phyloP scores from a whole-genome alignment of 2,888 invertebrate species.

The Ferdinandea cuprea region DNA sequence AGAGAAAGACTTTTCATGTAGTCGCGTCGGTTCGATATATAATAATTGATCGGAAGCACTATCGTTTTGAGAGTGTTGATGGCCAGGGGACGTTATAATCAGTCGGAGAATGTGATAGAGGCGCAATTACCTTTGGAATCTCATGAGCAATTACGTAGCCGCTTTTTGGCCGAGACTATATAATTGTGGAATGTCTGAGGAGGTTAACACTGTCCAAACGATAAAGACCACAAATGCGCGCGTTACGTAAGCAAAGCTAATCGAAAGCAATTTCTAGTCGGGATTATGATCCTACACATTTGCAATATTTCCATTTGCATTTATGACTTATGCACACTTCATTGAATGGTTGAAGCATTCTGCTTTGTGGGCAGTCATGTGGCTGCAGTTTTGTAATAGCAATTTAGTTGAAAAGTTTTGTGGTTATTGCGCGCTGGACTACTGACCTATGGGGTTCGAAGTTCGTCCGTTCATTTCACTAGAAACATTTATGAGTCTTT shows the following conservation, averaged over 20 bases:
- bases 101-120: constrained; percentile 33
- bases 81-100: constrained; percentile 59
- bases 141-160: constrained; percentile 46
- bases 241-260: constrained; percentile 18
- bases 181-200: constrained; percentile 6
- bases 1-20: constrained; percentile 51
- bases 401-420: too few relatives aligned
- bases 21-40: too few relatives aligned
- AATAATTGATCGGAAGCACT: constrained; percentile 65
- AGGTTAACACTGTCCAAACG: constrained; percentile 21
- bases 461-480: too few relatives aligned
- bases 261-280: not conserved
- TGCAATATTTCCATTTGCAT: too few relatives aligned
- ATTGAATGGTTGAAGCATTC: too few relatives aligned
- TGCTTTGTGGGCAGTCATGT: not conserved
- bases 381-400: not conserved
- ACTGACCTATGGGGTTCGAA: too few relatives aligned
- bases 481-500: too few relatives aligned
- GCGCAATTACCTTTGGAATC: constrained; percentile 55
- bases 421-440: too few relatives aligned
- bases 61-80: constrained; percentile 47
- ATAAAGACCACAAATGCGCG: constrained; percentile 20
- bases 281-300: not conserved
- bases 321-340: not conserved
- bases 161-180: constrained; percentile 7